Percentiles rank a stretch among this genome's conserved stretches.
phyloP scores from a whole-genome alignment of 2,797 vertebrate species.

The Chrosomus eos region DNA sequence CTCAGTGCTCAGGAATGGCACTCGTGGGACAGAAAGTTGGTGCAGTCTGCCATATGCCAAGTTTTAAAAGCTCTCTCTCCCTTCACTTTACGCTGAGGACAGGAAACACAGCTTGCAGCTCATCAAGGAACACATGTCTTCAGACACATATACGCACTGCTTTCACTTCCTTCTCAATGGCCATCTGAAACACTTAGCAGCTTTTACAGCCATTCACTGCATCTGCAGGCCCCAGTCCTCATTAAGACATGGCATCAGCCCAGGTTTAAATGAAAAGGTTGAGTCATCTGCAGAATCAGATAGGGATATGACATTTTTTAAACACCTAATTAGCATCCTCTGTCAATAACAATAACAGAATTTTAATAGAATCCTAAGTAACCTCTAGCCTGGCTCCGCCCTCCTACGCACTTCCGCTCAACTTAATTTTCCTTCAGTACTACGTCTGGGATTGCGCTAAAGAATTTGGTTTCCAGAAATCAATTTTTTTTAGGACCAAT shows the following conservation, averaged over 20 bases:
- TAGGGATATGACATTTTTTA: not conserved
- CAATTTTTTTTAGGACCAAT: too few relatives aligned
- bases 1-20: slow-evolving; percentile 32
- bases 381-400: too few relatives aligned
- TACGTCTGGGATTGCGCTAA: too few relatives aligned
- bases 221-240: slow-evolving; percentile 48
- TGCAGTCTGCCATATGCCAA: slow-evolving; percentile 73
- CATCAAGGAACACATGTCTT: slow-evolving; percentile 71
- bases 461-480: too few relatives aligned
- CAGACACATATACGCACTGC: slow-evolving; percentile 27
- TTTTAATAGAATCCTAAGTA: not conserved
- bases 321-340: not conserved
- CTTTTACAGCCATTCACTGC: slow-evolving; percentile 51
- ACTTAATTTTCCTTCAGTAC: too few relatives aligned
- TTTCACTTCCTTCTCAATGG: slow-evolving; percentile 45
- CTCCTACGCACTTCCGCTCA: too few relatives aligned
- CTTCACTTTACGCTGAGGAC: slow-evolving; percentile 63
- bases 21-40: slow-evolving; percentile 51
- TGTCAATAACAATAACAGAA: not conserved
- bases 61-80: slow-evolving; percentile 69
- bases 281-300: slow-evolving; percentile 9
- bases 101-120: slow-evolving; percentile 68
- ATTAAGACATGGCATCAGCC: slow-evolving; percentile 47
- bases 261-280: slow-evolving; percentile 54
- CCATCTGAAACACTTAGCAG: slow-evolving; percentile 60